Evolutionary conservation across 2,888 invertebrate genomes (phyloP).

Genomic region (Troilus luridus): DNA sequence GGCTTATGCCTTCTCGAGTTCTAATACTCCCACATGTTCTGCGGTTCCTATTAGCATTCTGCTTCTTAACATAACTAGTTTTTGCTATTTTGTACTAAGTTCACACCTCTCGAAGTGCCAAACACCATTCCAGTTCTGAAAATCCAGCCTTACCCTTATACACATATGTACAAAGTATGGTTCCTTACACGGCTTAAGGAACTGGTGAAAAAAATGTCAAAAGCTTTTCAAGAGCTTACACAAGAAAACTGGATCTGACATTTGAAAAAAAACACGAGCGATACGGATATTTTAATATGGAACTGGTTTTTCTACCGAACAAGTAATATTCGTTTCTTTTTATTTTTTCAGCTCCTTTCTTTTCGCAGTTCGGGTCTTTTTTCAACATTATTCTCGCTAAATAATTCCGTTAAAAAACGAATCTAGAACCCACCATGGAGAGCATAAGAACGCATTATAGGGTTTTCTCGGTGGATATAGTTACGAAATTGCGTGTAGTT

Average conservation of each 20-base stretch:
- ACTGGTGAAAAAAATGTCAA: background rate
- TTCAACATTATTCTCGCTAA: background rate
- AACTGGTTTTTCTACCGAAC: constrained; percentile 34
- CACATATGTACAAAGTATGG: background rate
- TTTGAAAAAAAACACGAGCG: constrained; percentile 8
- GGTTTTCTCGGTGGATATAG: background rate
- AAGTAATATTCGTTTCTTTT: constrained; percentile 1
- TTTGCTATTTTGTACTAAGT: background rate
- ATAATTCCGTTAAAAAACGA: background rate
- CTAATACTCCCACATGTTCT: background rate
- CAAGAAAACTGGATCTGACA: constrained; percentile 39
- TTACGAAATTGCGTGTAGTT: constrained; percentile 20
- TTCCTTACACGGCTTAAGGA: background rate
- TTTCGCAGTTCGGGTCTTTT: background rate
- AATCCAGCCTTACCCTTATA: background rate
- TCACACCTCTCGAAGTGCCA: background rate
- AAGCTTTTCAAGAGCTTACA: constrained; percentile 10
- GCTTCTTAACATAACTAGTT: constrained; percentile 16
- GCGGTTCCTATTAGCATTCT: background rate
- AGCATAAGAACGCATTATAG: background rate
- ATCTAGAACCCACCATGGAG: background rate
- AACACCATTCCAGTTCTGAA: background rate
- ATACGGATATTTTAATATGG: constrained; percentile 33
- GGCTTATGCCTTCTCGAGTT: background rate
- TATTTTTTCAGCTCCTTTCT: background rate